Conservation (phyloP, 2,888 invertebrate genomes). For the Metellina segmentata region DNA sequence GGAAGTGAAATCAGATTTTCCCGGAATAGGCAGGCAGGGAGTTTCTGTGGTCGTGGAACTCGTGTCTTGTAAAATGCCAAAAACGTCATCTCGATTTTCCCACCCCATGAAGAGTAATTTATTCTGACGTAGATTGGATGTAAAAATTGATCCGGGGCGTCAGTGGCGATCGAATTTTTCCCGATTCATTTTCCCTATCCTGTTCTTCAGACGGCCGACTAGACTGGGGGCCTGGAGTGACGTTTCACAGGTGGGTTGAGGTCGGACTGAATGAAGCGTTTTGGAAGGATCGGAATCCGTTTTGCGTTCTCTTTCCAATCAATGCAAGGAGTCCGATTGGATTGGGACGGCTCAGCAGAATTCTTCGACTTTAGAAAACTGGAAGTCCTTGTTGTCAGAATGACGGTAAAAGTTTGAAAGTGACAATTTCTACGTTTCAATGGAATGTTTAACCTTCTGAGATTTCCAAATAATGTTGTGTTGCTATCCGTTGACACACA, state of each 20-base stretch:
- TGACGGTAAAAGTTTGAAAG: too few species aligned
- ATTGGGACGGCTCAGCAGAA: too few species aligned
- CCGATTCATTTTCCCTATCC: too few species aligned
- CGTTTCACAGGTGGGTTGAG: constrained; percentile 14
- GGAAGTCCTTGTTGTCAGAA: too few species aligned
- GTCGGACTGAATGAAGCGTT: not conserved
- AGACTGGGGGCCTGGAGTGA: not conserved
- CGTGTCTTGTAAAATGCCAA: constrained; percentile 39
- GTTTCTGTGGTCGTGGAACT: constrained; percentile 6
- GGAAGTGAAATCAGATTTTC: constrained; percentile 40
- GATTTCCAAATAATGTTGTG: too few species aligned
- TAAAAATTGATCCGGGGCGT: constrained; percentile 38
- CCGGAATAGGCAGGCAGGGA: not conserved
- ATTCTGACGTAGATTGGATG: constrained; percentile 59
- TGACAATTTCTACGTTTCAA: too few species aligned
- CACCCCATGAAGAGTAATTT: constrained; percentile 42
- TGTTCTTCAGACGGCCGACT: too few species aligned
- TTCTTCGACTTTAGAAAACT: too few species aligned
- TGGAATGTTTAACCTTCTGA: too few species aligned
- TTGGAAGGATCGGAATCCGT: not conserved
- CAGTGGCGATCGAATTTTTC: constrained; percentile 15
- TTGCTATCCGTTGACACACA: too few species aligned
- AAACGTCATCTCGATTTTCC: constrained; percentile 44
- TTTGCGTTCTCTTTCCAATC: too few species aligned
- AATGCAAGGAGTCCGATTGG: too few species aligned